phyloP scores from a whole-genome alignment of 2,888 invertebrate species.

The Dinocampus coccinellae region DNA sequence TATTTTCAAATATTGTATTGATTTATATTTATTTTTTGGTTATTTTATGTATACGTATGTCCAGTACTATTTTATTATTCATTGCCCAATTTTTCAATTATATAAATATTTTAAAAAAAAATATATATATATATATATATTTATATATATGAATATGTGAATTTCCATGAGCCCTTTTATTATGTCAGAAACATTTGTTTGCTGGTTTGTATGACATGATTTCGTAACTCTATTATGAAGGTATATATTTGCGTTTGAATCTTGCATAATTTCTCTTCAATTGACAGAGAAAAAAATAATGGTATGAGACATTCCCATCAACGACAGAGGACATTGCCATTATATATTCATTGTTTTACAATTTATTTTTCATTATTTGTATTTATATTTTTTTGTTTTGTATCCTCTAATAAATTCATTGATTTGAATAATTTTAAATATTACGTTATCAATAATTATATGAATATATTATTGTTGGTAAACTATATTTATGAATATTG shows the following conservation, averaged over 20 bases:
- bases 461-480: no score
- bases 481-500: no score
- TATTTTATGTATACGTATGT: background rate
- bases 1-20: no score
- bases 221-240: background rate
- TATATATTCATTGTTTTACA: background rate
- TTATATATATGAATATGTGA: background rate
- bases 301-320: background rate
- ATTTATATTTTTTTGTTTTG: no score
- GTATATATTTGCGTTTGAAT: background rate
- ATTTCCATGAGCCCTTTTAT: background rate
- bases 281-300: background rate
- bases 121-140: no score
- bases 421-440: no score
- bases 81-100: background rate
- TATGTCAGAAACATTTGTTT: background rate
- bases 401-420: no score
- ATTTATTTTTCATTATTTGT: no score
- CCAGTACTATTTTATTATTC: background rate
- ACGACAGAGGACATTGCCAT: background rate
- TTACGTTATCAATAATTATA: no score
- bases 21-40: background rate
- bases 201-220: background rate
- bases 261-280: background rate
- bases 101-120: no score